Evolutionary conservation across 2,797 vertebrate genomes (phyloP), one percentile per base, ranked within the genome.

Genomic region (Antennarius maculatus): DNA sequence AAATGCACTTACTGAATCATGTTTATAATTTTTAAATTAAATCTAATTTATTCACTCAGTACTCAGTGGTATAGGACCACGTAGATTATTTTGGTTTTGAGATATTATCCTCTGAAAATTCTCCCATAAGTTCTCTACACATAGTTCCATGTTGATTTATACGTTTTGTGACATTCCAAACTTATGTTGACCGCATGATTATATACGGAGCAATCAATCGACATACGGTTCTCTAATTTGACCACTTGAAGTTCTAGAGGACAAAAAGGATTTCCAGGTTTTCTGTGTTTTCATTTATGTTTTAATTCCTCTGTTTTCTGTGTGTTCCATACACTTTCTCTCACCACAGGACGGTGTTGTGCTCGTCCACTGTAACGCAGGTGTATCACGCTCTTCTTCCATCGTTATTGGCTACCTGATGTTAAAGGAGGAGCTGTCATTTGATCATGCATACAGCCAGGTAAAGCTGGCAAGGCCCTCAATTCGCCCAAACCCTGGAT

Each of bases 331-430:
- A 59, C 13, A 5, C 16, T 5, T 14, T 56, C 53, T 74, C 67
- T 57, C 17, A 27, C 69, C 41, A 16, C n/a, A 98, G 97, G 91
- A 72, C 6, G 96, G 96, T 0, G 95, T 95, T 64, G 95, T 94
- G 13, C 89, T 99, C 74, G 94, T 98, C 66, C 97, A 99, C 83
- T 99, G 97, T 42, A 99, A 99, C 1, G 97, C 97, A 1, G 97
- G 97, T 9, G 95, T 99, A 45, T 99, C 97, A 3, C 95, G 97
- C 57, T 94, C 96, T 9, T 91, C 96, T 0, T 94, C 97, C 17
- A 54, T 99, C 41, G 89, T 94, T 70, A 96, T 95, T 46, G 97
- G 95, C 46, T 97, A 97, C 88, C 88, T 99, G 55, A 98, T 98
- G 95, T 67, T 89, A 71, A 93, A 82, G 45, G 95, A 98, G 84